These are phyloP conservation scores for Alectoris magna DNA, from an alignment of 2,797 vertebrate genomes.

Conservation along the genomic window DNA sequence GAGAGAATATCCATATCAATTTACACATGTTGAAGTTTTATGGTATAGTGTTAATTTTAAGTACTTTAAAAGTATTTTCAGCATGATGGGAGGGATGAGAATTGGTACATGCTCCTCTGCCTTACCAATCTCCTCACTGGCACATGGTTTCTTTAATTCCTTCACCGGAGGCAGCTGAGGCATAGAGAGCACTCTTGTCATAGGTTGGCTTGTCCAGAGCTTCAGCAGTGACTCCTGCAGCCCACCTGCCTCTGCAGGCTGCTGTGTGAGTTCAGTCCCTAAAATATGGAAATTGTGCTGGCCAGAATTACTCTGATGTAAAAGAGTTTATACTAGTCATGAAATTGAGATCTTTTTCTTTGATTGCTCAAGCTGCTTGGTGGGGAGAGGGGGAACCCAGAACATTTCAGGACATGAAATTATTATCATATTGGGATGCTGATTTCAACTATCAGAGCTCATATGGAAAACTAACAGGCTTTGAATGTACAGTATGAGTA, in stretches of 20 bases:
- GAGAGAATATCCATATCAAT: background rate
- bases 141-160: accelerated
- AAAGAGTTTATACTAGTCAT: background rate
- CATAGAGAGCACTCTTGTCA: background rate
- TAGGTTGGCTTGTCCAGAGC: background rate
- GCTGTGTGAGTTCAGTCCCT: background rate
- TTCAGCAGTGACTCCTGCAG: background rate
- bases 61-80: background rate
- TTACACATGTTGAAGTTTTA: background rate
- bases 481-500: background rate
- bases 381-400: accelerated
- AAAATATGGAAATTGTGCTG: background rate
- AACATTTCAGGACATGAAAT: background rate
- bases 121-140: accelerated
- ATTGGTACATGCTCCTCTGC: background rate
- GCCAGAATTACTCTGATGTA: background rate
- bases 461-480: background rate
- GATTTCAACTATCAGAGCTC: background rate
- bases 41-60: background rate
- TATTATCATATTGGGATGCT: background rate
- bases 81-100: background rate
- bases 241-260: background rate
- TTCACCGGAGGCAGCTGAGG: background rate
- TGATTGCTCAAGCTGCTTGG: background rate
- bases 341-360: background rate